Percentiles rank a stretch among this genome's conserved stretches.
Evolutionary conservation across 2,113 vertebrate genomes (phyloP).

Genomic region (Vimba vimba): DNA sequence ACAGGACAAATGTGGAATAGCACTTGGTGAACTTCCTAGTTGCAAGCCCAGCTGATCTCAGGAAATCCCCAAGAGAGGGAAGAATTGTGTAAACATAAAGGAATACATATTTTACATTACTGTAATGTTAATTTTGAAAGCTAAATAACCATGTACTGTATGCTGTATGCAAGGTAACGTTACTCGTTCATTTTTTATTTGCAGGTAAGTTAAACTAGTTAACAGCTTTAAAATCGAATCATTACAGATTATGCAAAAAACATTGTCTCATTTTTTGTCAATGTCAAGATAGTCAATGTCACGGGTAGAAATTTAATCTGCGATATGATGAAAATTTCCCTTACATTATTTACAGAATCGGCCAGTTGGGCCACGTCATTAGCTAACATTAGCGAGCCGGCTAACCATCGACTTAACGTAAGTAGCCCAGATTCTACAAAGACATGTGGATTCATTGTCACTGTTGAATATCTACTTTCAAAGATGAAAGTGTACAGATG

Average conservation of each 20-base stretch:
- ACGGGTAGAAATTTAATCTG: background rate
- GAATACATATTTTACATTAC: background rate
- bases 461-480: background rate
- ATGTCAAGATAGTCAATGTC: background rate
- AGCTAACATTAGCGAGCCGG: conserved; percentile 22
- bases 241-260: background rate
- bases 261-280: background rate
- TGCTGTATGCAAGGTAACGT: background rate
- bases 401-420: background rate
- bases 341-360: background rate
- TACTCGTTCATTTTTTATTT: background rate
- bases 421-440: background rate
- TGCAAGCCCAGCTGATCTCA: background rate
- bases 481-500: background rate
- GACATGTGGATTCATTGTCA: background rate
- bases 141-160: background rate
- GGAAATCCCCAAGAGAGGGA: background rate
- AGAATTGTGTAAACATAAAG: background rate
- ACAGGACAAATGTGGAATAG: background rate
- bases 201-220: background rate
- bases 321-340: background rate
- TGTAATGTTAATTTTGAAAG: background rate
- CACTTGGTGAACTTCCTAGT: background rate
- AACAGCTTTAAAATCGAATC: background rate
- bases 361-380: conserved; percentile 31